Base-by-base conservation (phyloP, 2,113 vertebrate species). In the Typhlomys cinereus region DNA sequence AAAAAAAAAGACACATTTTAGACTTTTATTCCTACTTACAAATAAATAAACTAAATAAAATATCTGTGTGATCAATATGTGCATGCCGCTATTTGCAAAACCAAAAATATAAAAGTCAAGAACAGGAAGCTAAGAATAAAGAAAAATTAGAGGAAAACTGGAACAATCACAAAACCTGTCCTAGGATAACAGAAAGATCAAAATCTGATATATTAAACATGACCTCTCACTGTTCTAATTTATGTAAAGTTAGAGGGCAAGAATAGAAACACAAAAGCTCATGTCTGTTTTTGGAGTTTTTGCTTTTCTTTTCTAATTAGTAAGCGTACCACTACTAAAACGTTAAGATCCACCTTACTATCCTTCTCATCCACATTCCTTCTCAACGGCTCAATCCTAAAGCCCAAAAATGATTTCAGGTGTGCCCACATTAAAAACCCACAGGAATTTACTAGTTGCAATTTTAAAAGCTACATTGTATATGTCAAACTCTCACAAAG, bases 401-500 rank as follows among this genome's bases (percentile, higher is more conserved):
- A 78, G 29, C 81, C 41, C 20, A 44, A 66, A n/a, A 83, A 76
- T 17, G n/a, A 75, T 25, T 66, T 82, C 82, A 89, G 59, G n/a
- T 90, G 75, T 50, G 48, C 57, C 88, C 81, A 54, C 52, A 39
- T 96, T 71, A 79, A 89, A 82, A n/a, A 82, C 59, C 54, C 66
- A 61, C 21, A 92, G 9, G 9, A 92, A 36, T 82, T 86, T 80
- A 23, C 31, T 61, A 87, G 54, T 83, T 80, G 44, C 83, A 71
- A 83, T 94, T 88, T 90, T 79, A n/a, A 88, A 85, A 91, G 61
- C 36, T 85, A 18, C 39, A n/a, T 48, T 80, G 44, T 90, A 3
- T 15, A 17, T 79, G 39, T 73, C 59, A 93, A 93, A 64, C 21
- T 8, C 44, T 71, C 90, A 93, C 89, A 88, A n/a, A n/a, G n/a